Evolutionary conservation across 2,888 invertebrate species (phyloP).

Genomic region (Alviniconcha strummeri): DNA sequence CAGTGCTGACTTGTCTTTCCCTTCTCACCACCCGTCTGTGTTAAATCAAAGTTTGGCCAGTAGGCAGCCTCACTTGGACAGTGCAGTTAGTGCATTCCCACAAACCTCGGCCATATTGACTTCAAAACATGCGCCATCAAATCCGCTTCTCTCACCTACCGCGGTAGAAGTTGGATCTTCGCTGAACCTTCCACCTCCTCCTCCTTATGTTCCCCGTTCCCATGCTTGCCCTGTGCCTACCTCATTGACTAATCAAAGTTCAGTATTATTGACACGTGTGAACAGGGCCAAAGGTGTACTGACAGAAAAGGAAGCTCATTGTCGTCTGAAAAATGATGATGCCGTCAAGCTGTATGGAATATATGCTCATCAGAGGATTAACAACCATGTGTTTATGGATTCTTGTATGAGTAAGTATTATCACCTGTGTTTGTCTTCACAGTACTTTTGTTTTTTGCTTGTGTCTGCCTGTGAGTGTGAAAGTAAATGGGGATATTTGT

Average conservation of each 20-base stretch:
- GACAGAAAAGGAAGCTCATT: constrained; percentile 60
- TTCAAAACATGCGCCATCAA: constrained; percentile 2
- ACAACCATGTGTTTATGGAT: constrained; percentile 56
- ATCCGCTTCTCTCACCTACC: background rate
- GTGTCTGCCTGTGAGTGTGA: too few relatives aligned
- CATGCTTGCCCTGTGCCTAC: constrained; percentile 25
- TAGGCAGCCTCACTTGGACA: background rate
- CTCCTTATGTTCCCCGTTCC: constrained; percentile 42
- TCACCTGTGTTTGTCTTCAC: too few relatives aligned
- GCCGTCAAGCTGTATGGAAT: constrained; percentile 59
- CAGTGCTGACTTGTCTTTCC: constrained; percentile 31
- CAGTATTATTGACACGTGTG: constrained; percentile 54
- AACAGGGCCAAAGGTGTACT: constrained; percentile 58
- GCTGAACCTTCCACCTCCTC: constrained; percentile 41
- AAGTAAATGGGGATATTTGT: too few relatives aligned
- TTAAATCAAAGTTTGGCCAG: constrained; percentile 17
- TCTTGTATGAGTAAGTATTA: constrained; percentile 52
- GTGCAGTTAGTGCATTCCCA: constrained; percentile 21
- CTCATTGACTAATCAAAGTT: constrained; percentile 31
- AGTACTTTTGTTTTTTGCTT: too few relatives aligned
- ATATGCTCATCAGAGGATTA: constrained; percentile 55
- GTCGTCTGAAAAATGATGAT: constrained; percentile 63
- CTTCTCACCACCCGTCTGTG: constrained; percentile 32
- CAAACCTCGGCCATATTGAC: constrained; percentile 31
- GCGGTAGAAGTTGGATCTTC: background rate